Evolutionary conservation across 2,797 vertebrate species (phyloP), one percentile per base, ranked within the genome.

Genomic region (Kryptolebias ocellatus): DNA sequence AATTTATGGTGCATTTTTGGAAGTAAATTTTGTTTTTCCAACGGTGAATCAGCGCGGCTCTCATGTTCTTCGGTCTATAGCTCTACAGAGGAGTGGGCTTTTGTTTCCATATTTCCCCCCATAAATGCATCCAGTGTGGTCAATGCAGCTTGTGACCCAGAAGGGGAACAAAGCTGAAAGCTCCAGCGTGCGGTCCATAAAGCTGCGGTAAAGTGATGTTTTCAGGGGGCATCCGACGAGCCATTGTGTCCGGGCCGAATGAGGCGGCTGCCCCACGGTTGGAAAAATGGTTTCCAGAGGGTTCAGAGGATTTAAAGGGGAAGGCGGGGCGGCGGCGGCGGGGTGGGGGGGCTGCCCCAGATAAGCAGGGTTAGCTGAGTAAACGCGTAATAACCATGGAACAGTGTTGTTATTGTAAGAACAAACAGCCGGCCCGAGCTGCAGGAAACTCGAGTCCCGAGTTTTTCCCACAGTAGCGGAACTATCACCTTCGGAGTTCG

Each of bases 381-480:
- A 90, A 88, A 89, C 83, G 87, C 83, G 78, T 83, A 87, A 78
- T 88, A 76, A 89, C 34, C 60, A 79, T 69, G 50, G 78, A 84
- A 80, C 81, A 69, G 84, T 72, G 79, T 84, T 91, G 89, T 87
- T 90, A 84, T 90, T 90, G 84, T 88, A 87, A 69, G 75, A 82
- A 77, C 79, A 82, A 89, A 83, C 80, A 68, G 76, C 81, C 68
- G 76, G 65, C 61, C 82, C 64, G 62, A 65, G 76, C 39, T 76
- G 53, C 50, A 89, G 83, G 84, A 89, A 84, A 83, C 75, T 78
- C 60, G 50, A 76, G 81, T 77, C 77, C 20, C 20, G 71, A 7
- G 78, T 65, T 87, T 89, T 90, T 91, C 91, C 90, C 89, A 91
- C 88, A 88, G 82, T 67, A 63, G 79, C 37, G 17, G 37, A 80